These are phyloP conservation scores for Ptilonorhynchus violaceus DNA, from an alignment of 2,113 vertebrate genomes.

Conservation along the genomic window DNA sequence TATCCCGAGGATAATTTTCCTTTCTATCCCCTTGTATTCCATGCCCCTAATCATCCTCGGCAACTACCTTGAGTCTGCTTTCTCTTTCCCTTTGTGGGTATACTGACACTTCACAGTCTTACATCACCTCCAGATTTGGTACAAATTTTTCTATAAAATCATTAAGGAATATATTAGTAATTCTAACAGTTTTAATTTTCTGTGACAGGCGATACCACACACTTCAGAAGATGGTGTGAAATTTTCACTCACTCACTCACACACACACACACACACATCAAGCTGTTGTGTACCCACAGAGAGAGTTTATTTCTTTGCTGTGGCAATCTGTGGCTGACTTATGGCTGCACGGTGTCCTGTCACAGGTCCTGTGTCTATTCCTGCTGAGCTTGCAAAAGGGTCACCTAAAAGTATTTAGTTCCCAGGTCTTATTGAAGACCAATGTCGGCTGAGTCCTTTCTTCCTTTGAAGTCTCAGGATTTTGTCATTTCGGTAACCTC, in stretches of 20 bases:
- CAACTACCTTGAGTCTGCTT: background rate
- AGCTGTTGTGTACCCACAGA: background rate
- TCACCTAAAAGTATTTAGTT: background rate
- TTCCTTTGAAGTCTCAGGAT: background rate
- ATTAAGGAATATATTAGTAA: background rate
- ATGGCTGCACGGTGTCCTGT: background rate
- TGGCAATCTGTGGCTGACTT: background rate
- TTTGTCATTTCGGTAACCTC: background rate
- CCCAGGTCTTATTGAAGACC: background rate
- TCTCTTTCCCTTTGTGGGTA: background rate
- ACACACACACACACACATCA: background rate
- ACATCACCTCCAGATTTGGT: background rate
- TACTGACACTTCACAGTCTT: background rate
- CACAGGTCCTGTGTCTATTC: background rate
- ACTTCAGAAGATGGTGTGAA: background rate
- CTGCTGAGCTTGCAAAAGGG: background rate
- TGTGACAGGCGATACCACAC: background rate
- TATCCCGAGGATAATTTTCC: background rate
- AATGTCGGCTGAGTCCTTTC: background rate
- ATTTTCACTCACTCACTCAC: background rate
- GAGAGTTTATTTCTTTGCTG: background rate
- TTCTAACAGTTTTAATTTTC: background rate
- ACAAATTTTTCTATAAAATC: background rate
- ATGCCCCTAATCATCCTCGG: background rate
- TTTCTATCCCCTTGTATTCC: background rate